Conservation (phyloP, 2,888 invertebrate species). For the Parapristionchus giblindavisi region DNA sequence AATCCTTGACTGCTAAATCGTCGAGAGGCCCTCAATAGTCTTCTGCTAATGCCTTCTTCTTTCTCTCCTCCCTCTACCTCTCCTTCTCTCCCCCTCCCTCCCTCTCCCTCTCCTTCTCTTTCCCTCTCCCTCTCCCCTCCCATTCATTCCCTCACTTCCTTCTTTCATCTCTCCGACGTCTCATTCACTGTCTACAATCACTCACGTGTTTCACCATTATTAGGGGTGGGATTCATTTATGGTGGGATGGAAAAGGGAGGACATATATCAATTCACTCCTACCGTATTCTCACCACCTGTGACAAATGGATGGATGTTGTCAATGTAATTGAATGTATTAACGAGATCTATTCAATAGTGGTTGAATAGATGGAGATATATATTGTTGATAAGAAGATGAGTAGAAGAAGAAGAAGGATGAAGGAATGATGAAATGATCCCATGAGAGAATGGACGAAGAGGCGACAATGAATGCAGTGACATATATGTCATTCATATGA, state of each 20-base stretch:
- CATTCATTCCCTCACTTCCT: too few species aligned
- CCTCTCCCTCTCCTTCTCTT: slow-evolving; percentile 31
- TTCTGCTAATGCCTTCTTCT: slow-evolving; percentile 28
- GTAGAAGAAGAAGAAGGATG: not conserved
- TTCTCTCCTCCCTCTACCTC: not conserved
- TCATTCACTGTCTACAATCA: slow-evolving; percentile 21
- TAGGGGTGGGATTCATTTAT: not conserved
- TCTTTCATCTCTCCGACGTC: slow-evolving; percentile 21
- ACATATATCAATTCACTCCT: too few species aligned
- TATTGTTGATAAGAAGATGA: too few species aligned
- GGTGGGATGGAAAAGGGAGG: not conserved
- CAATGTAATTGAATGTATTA: too few species aligned
- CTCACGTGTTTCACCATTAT: slow-evolving; percentile 7
- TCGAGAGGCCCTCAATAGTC: not conserved
- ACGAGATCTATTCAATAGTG: too few species aligned
- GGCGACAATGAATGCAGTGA: slow-evolving; percentile 32
- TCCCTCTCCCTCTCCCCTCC: slow-evolving; percentile 14
- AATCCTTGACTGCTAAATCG: slow-evolving; percentile 26
- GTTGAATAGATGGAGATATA: too few species aligned
- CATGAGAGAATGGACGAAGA: slow-evolving; percentile 23
- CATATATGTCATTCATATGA: not conserved
- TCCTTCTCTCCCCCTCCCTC: slow-evolving; percentile 26
- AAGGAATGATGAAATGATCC: not conserved
- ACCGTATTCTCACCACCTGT: too few species aligned
- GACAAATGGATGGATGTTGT: too few species aligned